These are phyloP conservation scores for Holacanthella duospinosa DNA, from an alignment of 2,888 invertebrate species.

Conservation along the genomic window DNA sequence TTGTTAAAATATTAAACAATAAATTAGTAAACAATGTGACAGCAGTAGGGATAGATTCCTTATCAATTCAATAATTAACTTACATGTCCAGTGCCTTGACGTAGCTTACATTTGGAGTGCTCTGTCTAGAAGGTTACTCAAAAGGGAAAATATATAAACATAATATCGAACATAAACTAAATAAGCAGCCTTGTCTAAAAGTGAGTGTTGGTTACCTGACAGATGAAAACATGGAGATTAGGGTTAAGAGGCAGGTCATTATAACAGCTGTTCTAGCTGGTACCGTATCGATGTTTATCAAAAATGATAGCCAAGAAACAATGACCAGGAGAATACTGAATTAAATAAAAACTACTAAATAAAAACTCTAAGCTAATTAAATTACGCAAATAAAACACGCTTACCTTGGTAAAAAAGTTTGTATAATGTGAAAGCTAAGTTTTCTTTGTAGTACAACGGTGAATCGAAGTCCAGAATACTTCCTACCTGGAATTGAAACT, in stretches of 20 bases:
- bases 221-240: constrained; percentile 37
- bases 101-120: constrained; percentile 34
- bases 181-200: background rate
- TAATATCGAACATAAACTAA: background rate
- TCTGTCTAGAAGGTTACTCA: constrained; percentile 33
- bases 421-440: constrained; percentile 33
- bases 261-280: constrained; percentile 34
- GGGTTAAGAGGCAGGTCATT: constrained; percentile 36
- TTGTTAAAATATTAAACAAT: no score
- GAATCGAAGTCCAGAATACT: constrained; percentile 34
- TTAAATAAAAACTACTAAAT: no score
- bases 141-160: background rate
- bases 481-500: no score
- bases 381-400: no score
- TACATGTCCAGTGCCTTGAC: constrained; percentile 25
- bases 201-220: constrained; percentile 33
- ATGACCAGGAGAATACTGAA: constrained; percentile 27
- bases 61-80: no score
- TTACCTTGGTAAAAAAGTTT: constrained; percentile 12
- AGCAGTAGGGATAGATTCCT: no score
- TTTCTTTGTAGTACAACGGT: constrained; percentile 27
- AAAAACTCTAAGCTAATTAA: no score
- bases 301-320: constrained; percentile 36
- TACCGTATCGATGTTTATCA: constrained; percentile 25
- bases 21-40: no score